phyloP scores from a whole-genome alignment of 2,888 invertebrate genomes.

The Proisotoma minuta region DNA sequence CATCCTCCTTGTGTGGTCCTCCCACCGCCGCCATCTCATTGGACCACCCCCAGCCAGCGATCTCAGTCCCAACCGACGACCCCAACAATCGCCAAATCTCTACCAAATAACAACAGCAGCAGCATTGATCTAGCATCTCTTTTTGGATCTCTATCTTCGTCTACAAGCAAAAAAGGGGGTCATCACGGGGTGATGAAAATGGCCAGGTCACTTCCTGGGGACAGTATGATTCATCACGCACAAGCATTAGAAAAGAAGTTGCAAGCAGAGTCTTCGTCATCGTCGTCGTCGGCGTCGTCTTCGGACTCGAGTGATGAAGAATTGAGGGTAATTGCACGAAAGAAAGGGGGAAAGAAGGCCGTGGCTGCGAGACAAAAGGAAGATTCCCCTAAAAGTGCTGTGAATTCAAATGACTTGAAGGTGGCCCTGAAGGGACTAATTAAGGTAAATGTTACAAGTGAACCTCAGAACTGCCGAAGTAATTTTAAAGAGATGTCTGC shows the following conservation, averaged over 20 bases:
- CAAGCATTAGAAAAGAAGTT: constrained; percentile 22
- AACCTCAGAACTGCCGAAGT: background rate
- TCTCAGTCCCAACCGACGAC: constrained; percentile 41
- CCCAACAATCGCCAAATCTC: constrained; percentile 28
- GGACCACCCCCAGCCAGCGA: constrained; percentile 39
- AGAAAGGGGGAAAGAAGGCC: background rate
- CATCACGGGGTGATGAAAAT: constrained; percentile 14
- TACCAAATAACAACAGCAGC: constrained; percentile 9
- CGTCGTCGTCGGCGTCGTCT: constrained; percentile 9
- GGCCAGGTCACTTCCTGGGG: constrained; percentile 35
- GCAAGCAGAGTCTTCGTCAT: constrained; percentile 18
- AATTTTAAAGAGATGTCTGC: constrained; percentile 32
- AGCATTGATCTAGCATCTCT: constrained; percentile 29
- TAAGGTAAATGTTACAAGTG: constrained; percentile 13
- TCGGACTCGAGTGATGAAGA: constrained; percentile 14
- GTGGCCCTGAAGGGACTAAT: constrained; percentile 25
- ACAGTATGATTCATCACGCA: constrained; percentile 15
- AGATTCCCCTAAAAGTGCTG: constrained; percentile 9
- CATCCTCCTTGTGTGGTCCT: constrained; percentile 37
- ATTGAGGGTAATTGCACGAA: background rate
- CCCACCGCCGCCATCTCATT: constrained; percentile 43
- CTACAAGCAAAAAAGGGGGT: no score
- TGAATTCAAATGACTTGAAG: constrained; percentile 28
- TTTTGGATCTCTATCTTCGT: constrained; percentile 28
- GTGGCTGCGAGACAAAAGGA: background rate